Evolutionary conservation across 2,113 vertebrate species (phyloP), one percentile per base, ranked within the genome.

Genomic region (Plestiodon gilberti): DNA sequence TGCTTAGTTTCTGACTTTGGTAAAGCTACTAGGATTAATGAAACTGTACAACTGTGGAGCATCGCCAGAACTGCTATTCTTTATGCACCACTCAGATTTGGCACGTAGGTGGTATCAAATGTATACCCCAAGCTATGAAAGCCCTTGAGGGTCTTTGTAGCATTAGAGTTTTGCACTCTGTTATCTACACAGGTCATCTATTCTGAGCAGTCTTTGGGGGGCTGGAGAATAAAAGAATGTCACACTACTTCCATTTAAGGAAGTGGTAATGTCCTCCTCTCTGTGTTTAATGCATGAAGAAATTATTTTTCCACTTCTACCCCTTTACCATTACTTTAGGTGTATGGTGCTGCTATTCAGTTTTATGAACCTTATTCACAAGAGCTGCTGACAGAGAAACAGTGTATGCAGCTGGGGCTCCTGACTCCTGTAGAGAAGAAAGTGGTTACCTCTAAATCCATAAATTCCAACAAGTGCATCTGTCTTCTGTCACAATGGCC

Each of bases 401-500:
- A 99, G 92, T 98, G 98, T 86, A 93, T 97, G 73, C 99, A 99
- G 89, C 95, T 99, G 92, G 98, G 98, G 74, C 96, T 99, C 5
- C 93, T 99, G 92, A 99, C 98, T 4, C 95, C 97, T 0, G 97
- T 99, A 89, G 98, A 98, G 83, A 99, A 98, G 94, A 98, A 97
- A 96, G 88, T 97, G 89, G 95, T 99, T 95, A 96, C 97, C 79
- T 96, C 98, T 87, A 98, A 98, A 85, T 97, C 96, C 0, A 98
- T 99, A 82, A 98, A 98, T 95, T 97, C 98, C 88, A 99, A 99
- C 93, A 99, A 99, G 92, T 99, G 99, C 94, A 99, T 99, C 96
- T 99, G 99, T 94, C 96, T 99, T 92, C 98, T 99, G 11, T 99
- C 99, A 83, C 98, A 97, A n/a, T 99, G 99, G 99, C 99, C 99